Conservation (phyloP, 2,113 vertebrate genomes). For the Monarcha castaneiventris region DNA sequence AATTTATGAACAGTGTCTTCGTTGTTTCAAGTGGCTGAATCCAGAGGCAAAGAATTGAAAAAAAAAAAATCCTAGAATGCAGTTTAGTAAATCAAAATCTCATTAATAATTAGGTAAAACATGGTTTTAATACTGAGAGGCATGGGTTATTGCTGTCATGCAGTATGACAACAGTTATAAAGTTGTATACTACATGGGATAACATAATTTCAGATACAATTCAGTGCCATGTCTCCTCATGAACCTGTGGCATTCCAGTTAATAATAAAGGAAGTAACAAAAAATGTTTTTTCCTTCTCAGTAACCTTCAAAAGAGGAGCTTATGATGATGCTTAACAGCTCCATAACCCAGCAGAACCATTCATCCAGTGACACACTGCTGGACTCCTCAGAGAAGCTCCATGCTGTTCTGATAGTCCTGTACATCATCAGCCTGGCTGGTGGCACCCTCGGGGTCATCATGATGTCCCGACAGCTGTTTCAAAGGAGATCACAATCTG, state of each 20-base stretch:
- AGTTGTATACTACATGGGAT: background rate
- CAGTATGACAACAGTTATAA: background rate
- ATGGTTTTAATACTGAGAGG: background rate
- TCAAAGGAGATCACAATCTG: constrained; percentile 18
- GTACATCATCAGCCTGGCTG: constrained; percentile 42
- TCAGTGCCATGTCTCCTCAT: background rate
- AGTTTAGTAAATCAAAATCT: background rate
- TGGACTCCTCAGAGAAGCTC: background rate
- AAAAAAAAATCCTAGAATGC: background rate
- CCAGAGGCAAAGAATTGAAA: background rate
- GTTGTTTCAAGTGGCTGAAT: background rate
- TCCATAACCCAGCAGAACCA: background rate
- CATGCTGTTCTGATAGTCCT: background rate
- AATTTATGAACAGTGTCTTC: background rate
- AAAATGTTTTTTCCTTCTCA: background rate
- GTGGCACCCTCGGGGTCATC: constrained; percentile 26
- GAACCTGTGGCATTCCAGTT: background rate
- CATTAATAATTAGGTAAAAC: background rate
- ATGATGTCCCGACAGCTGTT: constrained; percentile 44
- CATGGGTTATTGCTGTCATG: background rate
- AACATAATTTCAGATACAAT: background rate
- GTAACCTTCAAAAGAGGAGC: background rate
- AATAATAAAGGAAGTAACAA: background rate
- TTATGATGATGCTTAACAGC: background rate
- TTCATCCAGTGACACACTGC: background rate